Evolutionary conservation across 2,888 invertebrate genomes (phyloP).

Genomic region (Rhamphomyia laevipes): DNA sequence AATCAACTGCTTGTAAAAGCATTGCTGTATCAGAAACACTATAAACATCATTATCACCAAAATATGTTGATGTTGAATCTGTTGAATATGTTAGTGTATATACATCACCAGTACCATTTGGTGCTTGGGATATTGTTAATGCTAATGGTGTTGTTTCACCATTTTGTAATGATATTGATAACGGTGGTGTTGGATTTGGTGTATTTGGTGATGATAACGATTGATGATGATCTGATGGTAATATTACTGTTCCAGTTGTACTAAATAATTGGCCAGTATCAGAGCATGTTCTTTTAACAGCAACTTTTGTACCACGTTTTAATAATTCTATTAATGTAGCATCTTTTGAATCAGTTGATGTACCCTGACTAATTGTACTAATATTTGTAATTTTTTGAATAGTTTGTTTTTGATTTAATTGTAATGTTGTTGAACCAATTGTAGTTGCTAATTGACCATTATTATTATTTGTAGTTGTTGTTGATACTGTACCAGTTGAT

Average conservation of each 20-base stretch:
- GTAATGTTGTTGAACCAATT: constrained; percentile 26
- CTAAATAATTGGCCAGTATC: constrained; percentile 47
- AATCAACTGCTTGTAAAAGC: constrained; percentile 52
- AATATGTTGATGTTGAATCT: constrained; percentile 51
- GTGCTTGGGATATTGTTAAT: constrained; percentile 31
- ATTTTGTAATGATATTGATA: constrained; percentile 28
- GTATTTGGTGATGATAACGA: constrained; percentile 33
- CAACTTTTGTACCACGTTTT: constrained; percentile 56
- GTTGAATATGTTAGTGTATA: constrained; percentile 47
- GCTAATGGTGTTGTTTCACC: constrained; percentile 30
- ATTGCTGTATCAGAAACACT: constrained; percentile 56
- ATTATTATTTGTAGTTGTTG: constrained; percentile 25
- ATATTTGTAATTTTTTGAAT: constrained; percentile 21
- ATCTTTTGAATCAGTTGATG: constrained; percentile 46
- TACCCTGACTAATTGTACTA: constrained; percentile 29
- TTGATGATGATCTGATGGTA: constrained; percentile 18
- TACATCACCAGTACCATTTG: constrained; percentile 41
- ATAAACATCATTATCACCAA: constrained; percentile 60
- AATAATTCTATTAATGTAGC: constrained; percentile 68
- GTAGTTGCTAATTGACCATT: constrained; percentile 24
- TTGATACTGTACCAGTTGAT: constrained; percentile 30
- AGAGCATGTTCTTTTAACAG: constrained; percentile 60
- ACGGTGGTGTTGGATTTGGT: constrained; percentile 41
- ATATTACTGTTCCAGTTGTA: constrained; percentile 25
- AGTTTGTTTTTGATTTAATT: constrained; percentile 26